Percentiles rank a stretch among this genome's conserved stretches.
Conservation (phyloP, 37 sponge, comb jelly and placozoan species). For the Bolinopsis microptera region DNA sequence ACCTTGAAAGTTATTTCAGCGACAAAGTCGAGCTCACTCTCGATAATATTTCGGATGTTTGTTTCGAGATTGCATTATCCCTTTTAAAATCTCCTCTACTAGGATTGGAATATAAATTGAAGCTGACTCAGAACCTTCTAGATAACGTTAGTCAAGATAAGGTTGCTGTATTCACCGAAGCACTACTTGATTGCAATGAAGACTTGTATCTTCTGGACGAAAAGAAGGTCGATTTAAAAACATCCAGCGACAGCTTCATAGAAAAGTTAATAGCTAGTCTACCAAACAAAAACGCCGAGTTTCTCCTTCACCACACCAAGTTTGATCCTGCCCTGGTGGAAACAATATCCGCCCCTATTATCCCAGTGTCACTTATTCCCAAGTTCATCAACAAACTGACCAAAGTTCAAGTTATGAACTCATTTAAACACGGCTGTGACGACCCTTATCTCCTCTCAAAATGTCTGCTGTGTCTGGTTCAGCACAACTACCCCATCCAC, state of each 20-base stretch:
- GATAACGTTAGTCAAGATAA: neutral
- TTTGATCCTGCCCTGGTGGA: neutral
- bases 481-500: slow-evolving; percentile 23
- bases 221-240: neutral
- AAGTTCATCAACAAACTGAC: slow-evolving; percentile 19
- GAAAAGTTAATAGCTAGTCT: neutral
- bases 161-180: neutral
- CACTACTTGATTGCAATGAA: neutral
- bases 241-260: neutral
- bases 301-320: neutral
- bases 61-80: neutral
- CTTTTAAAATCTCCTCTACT: neutral
- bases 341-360: neutral
- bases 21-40: neutral
- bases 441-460: neutral
- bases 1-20: neutral
- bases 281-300: slow-evolving; percentile 1
- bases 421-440: neutral
- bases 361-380: slow-evolving; percentile 40
- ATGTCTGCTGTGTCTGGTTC: slow-evolving; percentile 28
- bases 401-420: neutral
- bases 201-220: neutral
- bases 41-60: neutral
- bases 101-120: neutral
- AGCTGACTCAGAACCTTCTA: neutral